Conservation (phyloP, 2,113 vertebrate species). For the Chrysochloris asiatica region DNA sequence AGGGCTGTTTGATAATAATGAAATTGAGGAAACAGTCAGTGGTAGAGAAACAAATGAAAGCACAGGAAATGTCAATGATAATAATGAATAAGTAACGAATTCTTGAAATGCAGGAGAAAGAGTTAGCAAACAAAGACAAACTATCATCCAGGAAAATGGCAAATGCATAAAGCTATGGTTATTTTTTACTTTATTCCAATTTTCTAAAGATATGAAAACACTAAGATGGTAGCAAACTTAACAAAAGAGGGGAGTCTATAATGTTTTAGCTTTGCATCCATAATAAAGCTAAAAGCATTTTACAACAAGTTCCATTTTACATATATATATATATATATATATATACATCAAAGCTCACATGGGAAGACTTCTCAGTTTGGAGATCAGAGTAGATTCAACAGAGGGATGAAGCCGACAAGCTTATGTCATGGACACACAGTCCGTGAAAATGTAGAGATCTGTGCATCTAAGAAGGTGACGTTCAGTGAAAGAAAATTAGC, state of each 20-base stretch:
- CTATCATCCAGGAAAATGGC: conserved; percentile 55
- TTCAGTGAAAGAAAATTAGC: not conserved
- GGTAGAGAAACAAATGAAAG: conserved; percentile 83
- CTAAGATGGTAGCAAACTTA: conserved; percentile 30
- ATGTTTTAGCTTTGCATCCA: not conserved
- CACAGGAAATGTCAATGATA: conserved; percentile 82
- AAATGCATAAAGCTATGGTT: conserved; percentile 52
- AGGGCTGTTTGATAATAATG: conserved; percentile 85
- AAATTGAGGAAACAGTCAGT: conserved; percentile 82
- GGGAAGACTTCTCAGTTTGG: not conserved
- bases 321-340: no score
- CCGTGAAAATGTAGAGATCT: not conserved
- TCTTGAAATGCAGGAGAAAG: conserved; percentile 79
- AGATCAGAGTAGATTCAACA: not conserved
- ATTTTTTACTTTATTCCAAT: conserved; percentile 46
- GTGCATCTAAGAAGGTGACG: not conserved
- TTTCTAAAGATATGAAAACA: conserved; percentile 67
- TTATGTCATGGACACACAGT: not conserved
- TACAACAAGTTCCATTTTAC: not conserved
- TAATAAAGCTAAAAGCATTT: not conserved
- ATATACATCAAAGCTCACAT: not conserved
- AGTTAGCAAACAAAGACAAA: conserved; percentile 74
- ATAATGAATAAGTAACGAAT: conserved; percentile 78
- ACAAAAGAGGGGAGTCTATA: not conserved
- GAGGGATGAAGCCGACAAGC: not conserved